phyloP scores from a whole-genome alignment of 2,888 invertebrate genomes.

The Cenopis cana region DNA sequence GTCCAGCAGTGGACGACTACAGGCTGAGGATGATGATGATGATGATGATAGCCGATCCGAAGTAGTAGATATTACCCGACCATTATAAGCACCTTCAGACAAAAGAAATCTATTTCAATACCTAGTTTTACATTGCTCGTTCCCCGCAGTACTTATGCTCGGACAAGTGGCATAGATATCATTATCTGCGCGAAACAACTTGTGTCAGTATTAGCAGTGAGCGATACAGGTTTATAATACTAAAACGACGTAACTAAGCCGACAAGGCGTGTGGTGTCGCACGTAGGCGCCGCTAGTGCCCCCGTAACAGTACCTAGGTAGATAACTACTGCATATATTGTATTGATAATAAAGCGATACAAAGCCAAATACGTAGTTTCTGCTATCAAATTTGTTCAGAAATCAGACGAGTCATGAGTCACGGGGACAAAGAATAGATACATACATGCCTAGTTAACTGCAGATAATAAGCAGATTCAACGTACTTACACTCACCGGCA shows the following conservation, averaged over 20 bases:
- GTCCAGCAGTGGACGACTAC: too few relatives aligned
- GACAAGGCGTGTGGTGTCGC: conserved; percentile 71
- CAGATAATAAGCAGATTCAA: background rate
- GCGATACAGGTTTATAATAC: conserved; percentile 26
- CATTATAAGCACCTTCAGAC: background rate
- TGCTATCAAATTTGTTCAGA: conserved; percentile 2
- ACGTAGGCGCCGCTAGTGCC: conserved; percentile 73
- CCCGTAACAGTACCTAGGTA: conserved; percentile 9
- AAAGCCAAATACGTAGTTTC: conserved; percentile 16
- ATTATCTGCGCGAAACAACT: conserved; percentile 33
- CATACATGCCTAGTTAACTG: background rate
- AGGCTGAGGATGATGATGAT: too few relatives aligned
- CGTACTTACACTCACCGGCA: too few relatives aligned
- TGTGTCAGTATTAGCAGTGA: conserved; percentile 28
- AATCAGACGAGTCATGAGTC: background rate
- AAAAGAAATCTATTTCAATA: background rate
- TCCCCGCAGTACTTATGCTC: background rate
- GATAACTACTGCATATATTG: too few relatives aligned
- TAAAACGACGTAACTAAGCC: conserved; percentile 42
- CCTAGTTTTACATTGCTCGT: conserved; percentile 2
- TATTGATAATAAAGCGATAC: conserved; percentile 24
- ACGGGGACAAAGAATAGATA: background rate
- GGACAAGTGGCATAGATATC: conserved; percentile 29
- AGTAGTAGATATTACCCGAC: background rate
- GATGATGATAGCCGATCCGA: too few relatives aligned